Base-by-base conservation (phyloP, 2,888 invertebrate species). In the Leptopterna dolabrata region DNA sequence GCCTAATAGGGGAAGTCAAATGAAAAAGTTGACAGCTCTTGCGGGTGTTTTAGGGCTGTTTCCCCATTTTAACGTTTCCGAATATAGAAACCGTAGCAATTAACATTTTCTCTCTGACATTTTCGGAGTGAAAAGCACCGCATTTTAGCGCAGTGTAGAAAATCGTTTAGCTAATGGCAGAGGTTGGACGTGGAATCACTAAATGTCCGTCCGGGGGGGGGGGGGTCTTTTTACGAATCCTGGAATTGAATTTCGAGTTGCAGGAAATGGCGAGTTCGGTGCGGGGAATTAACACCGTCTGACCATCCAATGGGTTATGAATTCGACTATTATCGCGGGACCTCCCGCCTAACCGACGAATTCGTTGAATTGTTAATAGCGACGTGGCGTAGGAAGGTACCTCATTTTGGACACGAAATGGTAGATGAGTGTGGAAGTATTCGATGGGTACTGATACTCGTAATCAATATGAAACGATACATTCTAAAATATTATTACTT, bases 1-100 rank as follows among this genome's bases (percentile, higher is more conserved):
- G 41, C 83, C 83, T 83, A 55, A 55, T 76, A 55, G 81, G 81
- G 81, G 81, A 41, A 81, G 29, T 51, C 76, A 71, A 85, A 85
- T 85, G 85, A 85, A 85, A 85, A 85, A 85, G 73, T 85, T 85
- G 85, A 85, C 85, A 73, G 51, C 14, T 4, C 7, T 78, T 45
- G 78, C 41, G 24, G 47, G n/a, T 78, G 78, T 43, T 45, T n/a
- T 27, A 27, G 63, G 63, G 63, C 11, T 24, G 63, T 63, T 63
- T 63, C 27, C 55, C 63, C 11, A 51, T 6, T 45, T 36, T 30
- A n/a, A 13, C 30, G 6, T 76, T 78, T 24, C 45, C 78, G 55
- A 13, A 47, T 47, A 78, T 78, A 78, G 78, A 43, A 78, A 47
- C 45, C 36, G 19, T 27, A 9, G n/a, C 43, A 51, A 81, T 81